Evolutionary conservation across 2,888 invertebrate genomes (phyloP), one percentile per base, ranked within the genome.

Genomic region (Drosophila seclusa): DNA sequence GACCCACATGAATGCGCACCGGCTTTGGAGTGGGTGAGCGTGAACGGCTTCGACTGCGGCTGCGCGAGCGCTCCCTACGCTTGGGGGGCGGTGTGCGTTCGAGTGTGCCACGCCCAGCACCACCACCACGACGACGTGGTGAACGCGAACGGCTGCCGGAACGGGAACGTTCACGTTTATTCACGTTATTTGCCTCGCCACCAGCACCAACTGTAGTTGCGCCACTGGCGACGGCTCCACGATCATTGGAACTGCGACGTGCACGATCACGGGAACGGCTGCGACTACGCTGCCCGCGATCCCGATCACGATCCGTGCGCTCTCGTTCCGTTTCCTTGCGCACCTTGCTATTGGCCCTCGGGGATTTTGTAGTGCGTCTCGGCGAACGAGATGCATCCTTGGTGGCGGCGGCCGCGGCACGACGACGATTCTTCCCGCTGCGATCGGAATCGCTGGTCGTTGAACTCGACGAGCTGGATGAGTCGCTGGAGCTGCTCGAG

Each of bases 1-100:
- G 95, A 0, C 98, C 99, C 73, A 99, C 96, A 91, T 99, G 99
- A 88, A 99, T 98, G 90, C 99, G 97, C 1, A 97, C 97, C 0
- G 99, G 98, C 48, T 97, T 95, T 0, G 98, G 98, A 1, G 97
- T 97, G 0, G 98, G 97, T 0, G 98, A 97, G 42, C 97, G 96
- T 0, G 97, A 96, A 0, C 98, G 98, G 0, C 98, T 97, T 34
- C 98, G 98, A 0, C 98, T 97, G 40, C 97, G 95, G 7, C 77
- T 77, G 10, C 88, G 97, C 0, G 98, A 97, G 42, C 97, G 96
- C 89, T 97, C 97, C 13, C 97, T 95, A 1, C 95, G 94, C 85
- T 95, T 95, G 0, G 90, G 87, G 6, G 86, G 85, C 8, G 98
- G 98, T 1, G 97, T 97, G 0, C 98, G 97, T 0, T 98, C 97